Evolutionary conservation across 1,140 invertebrate species (phyloP).

Genomic region (Odontomachus brunneus): DNA sequence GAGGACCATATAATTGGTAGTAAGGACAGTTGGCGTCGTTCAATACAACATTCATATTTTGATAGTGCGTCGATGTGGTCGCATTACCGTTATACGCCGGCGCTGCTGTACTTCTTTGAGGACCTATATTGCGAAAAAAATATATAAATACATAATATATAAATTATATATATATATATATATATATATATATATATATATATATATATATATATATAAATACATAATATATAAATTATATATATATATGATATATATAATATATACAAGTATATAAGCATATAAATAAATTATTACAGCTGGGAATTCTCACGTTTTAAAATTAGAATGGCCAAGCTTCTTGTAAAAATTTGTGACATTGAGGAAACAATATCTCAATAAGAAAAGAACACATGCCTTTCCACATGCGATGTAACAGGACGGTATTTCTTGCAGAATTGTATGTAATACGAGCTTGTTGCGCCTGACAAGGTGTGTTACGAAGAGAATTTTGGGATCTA

Average conservation of each 20-base stretch:
- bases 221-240: too few relatives aligned
- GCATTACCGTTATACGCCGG: constrained; percentile 66
- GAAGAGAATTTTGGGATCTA: constrained; percentile 77
- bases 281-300: too few relatives aligned
- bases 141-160: too few relatives aligned
- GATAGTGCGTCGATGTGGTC: constrained; percentile 79
- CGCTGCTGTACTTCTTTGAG: constrained; percentile 69
- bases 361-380: not conserved
- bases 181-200: too few relatives aligned
- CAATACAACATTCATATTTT: constrained; percentile 82
- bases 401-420: constrained; percentile 84
- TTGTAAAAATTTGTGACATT: not conserved
- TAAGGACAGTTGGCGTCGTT: constrained; percentile 83
- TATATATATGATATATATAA: too few relatives aligned
- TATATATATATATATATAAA: too few relatives aligned
- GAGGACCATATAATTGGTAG: constrained; percentile 85
- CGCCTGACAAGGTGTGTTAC: constrained; percentile 78
- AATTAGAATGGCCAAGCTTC: too few relatives aligned
- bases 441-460: constrained; percentile 84
- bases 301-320: too few relatives aligned
- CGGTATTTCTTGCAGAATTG: constrained; percentile 84
- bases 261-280: too few relatives aligned
- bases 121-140: constrained; percentile 56
- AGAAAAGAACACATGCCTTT: constrained; percentile 78
- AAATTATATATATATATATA: too few relatives aligned